These are phyloP conservation scores for Eilema caniola DNA, from an alignment of 2,888 invertebrate species.

Conservation along the genomic window DNA sequence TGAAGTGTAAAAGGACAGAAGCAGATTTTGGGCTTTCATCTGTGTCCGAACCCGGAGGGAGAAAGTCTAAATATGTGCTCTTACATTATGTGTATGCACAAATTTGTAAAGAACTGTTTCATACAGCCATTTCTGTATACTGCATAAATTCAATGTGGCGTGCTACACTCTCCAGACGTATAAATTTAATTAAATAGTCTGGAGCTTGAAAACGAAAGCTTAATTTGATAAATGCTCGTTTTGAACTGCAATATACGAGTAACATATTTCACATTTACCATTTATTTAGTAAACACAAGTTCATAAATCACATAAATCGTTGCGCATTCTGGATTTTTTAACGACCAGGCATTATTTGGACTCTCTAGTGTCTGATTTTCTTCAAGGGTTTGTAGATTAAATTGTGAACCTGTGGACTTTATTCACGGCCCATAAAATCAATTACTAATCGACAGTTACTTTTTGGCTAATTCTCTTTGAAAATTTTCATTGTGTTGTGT, in stretches of 20 bases:
- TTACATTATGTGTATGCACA: background rate
- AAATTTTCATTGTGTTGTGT: too few relatives aligned
- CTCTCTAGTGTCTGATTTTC: background rate
- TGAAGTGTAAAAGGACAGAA: background rate
- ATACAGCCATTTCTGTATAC: background rate
- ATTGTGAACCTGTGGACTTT: background rate
- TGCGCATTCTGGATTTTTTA: background rate
- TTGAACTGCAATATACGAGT: background rate
- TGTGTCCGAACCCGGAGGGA: background rate
- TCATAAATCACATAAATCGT: slow-evolving; percentile 3
- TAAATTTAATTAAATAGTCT: background rate
- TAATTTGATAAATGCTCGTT: background rate
- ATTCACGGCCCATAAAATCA: background rate
- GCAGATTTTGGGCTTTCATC: background rate
- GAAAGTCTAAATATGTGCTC: background rate
- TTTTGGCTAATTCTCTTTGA: too few relatives aligned
- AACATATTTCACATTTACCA: background rate
- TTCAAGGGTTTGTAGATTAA: background rate
- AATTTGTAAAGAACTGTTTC: background rate
- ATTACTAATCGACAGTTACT: too few relatives aligned
- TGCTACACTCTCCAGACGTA: background rate
- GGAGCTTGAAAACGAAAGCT: background rate
- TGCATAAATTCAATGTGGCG: slow-evolving; percentile 1
- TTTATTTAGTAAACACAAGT: slow-evolving; percentile 4
- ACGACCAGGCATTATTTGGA: background rate